A percentile compares a stretch with the other conserved stretches of the same genome.
Evolutionary conservation across 2,113 vertebrate genomes (phyloP).

Genomic region (Meles meles): DNA sequence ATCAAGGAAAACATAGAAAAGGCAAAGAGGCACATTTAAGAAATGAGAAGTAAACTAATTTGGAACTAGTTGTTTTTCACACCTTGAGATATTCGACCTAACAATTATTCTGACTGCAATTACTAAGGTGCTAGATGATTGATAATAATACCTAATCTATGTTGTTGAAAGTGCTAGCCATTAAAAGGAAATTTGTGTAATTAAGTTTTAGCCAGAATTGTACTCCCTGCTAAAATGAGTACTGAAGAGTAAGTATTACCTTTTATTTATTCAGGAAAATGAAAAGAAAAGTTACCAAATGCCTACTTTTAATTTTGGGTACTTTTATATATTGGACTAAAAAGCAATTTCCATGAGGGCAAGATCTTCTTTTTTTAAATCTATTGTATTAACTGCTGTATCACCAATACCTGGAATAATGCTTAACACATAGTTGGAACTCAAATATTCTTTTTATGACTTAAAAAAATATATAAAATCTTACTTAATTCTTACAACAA

Average conservation of each 20-base stretch:
- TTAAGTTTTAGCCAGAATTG: slow-evolving; percentile 5
- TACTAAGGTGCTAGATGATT: background rate
- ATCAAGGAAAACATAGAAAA: slow-evolving; percentile 22
- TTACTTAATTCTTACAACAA: slow-evolving; percentile 14
- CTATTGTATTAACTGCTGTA: background rate
- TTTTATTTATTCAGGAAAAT: slow-evolving; percentile 14
- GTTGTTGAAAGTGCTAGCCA: background rate
- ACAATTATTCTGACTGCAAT: background rate
- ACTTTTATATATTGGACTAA: slow-evolving; percentile 6
- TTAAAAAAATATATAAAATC: background rate
- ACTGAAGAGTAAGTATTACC: background rate
- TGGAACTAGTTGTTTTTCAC: slow-evolving; percentile 6
- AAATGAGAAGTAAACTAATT: background rate
- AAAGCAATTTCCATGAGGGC: background rate
- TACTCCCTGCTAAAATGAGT: background rate
- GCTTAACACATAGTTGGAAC: background rate
- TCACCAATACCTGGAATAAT: background rate
- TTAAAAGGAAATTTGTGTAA: slow-evolving; percentile 6
- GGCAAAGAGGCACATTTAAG: background rate
- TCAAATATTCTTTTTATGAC: background rate
- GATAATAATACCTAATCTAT: background rate
- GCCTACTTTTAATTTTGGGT: background rate
- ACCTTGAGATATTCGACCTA: slow-evolving; percentile 11
- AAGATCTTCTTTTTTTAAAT: slow-evolving; percentile 34
- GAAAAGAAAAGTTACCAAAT: slow-evolving; percentile 18